Base-by-base conservation (phyloP, 1,140 invertebrate species). In the Papilio polytes region DNA sequence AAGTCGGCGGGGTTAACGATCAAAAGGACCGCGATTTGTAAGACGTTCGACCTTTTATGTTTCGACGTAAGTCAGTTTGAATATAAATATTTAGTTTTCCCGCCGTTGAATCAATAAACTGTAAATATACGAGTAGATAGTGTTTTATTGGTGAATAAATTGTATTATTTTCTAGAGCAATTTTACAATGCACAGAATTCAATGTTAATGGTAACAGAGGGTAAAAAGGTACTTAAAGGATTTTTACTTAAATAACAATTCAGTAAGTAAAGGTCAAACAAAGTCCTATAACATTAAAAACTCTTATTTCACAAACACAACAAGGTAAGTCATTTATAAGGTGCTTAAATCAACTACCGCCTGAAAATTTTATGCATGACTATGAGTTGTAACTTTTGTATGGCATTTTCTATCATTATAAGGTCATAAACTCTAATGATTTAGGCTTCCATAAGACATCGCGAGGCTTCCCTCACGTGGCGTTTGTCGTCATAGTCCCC, bases 1-100 rank as follows among this genome's bases (percentile, higher is more conserved):
- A 79, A 81, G 82, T 85, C 78, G 53, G 56, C 76, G 46, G 63
- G 84, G 82, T 85, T 83, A 83, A 80, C 74, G 80, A 77, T 80
- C 76, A 82, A 66, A 78, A 78, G 82, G 78, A 79, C 80, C 80
- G 74, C 80, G 56, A 85, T 83, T 83, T 82, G 80, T 83, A 72
- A 74, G 74, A 74, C 44, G 82, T 81, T 80, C 78, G 80, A 80
- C 81, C 81, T 80, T 81, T 81, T 80, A 79, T 74, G 79, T 80
- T 59, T 15, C 59, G 63, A n/a, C n/a, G 22, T 72, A 59, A 77
- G 76, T 74, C 59, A 74, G 7, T 48, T 59, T 59, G 31, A 73
- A 82, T 74, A 72, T 84, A 84, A 81, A 81, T 81, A 79, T 83
- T 81, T 81, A 73, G 20, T 63, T 26, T 26, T 26, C 10, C 9